A percentile compares a stretch with the other conserved stretches of the same genome.
phyloP scores from a whole-genome alignment of 2,113 vertebrate genomes.

The Gymnorhina tibicen region DNA sequence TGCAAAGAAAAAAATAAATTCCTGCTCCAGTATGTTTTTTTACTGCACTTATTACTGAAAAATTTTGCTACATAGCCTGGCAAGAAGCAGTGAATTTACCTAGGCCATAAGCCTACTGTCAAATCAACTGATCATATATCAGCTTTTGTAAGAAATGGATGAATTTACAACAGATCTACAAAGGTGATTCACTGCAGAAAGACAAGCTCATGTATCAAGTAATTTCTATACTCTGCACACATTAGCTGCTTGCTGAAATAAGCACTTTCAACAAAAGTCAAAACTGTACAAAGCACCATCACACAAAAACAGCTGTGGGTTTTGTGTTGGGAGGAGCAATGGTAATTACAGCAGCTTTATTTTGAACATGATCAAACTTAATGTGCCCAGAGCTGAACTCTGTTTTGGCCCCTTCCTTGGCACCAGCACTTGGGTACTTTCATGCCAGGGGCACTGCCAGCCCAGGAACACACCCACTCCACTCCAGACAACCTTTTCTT shows the following conservation, averaged over 20 bases:
- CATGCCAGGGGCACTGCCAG: background rate
- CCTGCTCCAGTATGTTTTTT: background rate
- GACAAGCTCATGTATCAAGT: background rate
- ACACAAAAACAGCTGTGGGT: background rate
- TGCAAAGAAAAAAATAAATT: background rate
- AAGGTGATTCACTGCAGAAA: background rate
- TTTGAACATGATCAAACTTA: background rate
- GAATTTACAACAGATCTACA: background rate
- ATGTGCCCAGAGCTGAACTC: background rate
- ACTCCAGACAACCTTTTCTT: background rate
- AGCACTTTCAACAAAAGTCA: background rate
- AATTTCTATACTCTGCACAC: background rate
- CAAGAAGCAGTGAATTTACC: conserved; percentile 19
- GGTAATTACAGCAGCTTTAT: background rate
- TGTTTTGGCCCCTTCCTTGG: background rate
- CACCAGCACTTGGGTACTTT: background rate
- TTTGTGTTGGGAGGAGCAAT: background rate
- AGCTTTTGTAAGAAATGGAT: background rate
- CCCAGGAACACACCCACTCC: background rate
- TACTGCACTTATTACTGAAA: background rate
- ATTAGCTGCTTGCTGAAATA: background rate
- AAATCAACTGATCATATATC: background rate
- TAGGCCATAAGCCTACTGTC: background rate
- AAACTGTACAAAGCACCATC: background rate
- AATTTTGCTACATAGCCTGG: background rate